Conservation (phyloP, 2,113 vertebrate species). For the Sarotherodon lohbergeri region DNA sequence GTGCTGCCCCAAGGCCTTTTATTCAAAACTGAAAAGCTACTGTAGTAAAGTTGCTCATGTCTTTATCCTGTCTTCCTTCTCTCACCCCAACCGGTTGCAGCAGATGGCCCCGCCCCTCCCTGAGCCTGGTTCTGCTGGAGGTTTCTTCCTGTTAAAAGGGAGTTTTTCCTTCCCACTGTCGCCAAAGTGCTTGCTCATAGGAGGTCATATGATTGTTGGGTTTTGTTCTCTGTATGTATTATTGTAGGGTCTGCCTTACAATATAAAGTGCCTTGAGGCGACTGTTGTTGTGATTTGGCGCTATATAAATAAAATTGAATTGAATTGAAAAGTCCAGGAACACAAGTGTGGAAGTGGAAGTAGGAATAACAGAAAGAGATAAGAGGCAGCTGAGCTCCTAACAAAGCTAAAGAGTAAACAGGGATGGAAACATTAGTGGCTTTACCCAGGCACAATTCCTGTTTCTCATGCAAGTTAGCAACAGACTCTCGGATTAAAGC, state of each 20-base stretch:
- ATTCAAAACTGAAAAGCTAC: not conserved
- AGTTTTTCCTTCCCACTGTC: not conserved
- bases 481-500: not conserved
- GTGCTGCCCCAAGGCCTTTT: not conserved
- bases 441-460: not conserved
- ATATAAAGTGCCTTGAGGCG: not conserved
- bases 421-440: not conserved
- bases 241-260: not conserved
- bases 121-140: not conserved
- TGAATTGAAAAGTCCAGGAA: not conserved
- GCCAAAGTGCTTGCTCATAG: rapidly evolving
- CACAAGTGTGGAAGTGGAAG: not conserved
- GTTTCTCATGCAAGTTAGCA: not conserved
- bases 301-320: not conserved
- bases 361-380: not conserved
- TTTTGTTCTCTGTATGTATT: not conserved
- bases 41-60: not conserved
- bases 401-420: not conserved
- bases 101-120: not conserved
- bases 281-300: not conserved
- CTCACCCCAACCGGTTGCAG: not conserved
- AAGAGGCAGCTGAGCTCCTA: not conserved
- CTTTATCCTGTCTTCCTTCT: not conserved
- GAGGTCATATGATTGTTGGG: not conserved
- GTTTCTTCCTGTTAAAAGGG: not conserved